Percentiles rank a stretch among this genome's conserved stretches.
These are phyloP conservation scores for Seira sanloemensis DNA, from an alignment of 2,888 invertebrate genomes.

Conservation along the genomic window DNA sequence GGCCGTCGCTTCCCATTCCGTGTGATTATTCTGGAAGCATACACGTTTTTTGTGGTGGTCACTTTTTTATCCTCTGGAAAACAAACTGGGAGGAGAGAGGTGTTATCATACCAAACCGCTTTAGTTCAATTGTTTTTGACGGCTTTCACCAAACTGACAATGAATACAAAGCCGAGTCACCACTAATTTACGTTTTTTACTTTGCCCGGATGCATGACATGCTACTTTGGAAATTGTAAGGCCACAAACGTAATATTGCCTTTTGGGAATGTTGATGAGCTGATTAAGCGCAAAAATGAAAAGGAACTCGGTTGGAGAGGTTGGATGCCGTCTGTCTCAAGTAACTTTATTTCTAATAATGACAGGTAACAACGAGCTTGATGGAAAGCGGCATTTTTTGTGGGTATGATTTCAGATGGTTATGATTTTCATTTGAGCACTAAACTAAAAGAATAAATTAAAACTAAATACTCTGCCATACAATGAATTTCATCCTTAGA, in stretches of 20 bases:
- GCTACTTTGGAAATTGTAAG: background rate
- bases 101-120: background rate
- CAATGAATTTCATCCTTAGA: too few species aligned
- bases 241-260: background rate
- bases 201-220: background rate
- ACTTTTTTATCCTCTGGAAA: background rate
- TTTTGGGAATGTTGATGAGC: background rate
- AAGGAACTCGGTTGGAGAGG: too few species aligned
- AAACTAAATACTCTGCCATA: too few species aligned
- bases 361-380: too few species aligned
- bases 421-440: too few species aligned
- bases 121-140: background rate
- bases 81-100: too few species aligned
- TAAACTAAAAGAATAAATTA: too few species aligned
- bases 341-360: too few species aligned
- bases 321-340: too few species aligned
- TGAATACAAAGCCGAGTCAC: background rate
- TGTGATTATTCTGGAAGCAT: background rate
- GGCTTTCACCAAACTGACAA: conserved; percentile 11
- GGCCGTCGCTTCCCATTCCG: background rate
- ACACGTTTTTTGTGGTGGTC: background rate
- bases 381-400: too few species aligned
- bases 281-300: too few species aligned
- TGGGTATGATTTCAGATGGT: too few species aligned
- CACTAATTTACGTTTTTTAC: background rate